phyloP scores from a whole-genome alignment of 53 echinoderm and acorn worm species.

The Luidia sarsii region DNA sequence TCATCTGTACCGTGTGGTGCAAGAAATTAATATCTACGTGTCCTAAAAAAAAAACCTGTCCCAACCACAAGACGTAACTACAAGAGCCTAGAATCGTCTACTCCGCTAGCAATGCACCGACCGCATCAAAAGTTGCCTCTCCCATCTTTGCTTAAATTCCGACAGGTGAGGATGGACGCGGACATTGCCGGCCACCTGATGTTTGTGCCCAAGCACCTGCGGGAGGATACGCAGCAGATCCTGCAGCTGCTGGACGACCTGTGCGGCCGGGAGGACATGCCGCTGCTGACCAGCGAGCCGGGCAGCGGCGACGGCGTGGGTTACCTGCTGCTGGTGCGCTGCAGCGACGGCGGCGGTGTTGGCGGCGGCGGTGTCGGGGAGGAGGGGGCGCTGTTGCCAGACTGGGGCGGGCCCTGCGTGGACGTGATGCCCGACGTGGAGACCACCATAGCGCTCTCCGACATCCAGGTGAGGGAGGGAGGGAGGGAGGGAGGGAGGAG shows the following conservation, averaged over 20 bases:
- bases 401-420: conserved; percentile 76
- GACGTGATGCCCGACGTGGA: conserved; percentile 81
- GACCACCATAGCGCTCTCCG: conserved; percentile 90
- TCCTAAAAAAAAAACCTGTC: too few species aligned
- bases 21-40: too few species aligned
- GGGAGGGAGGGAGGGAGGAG: not conserved
- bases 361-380: conserved; percentile 24
- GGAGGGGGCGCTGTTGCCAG: conserved; percentile 35
- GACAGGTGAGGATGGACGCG: conserved; percentile 55
- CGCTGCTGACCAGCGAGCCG: conserved; percentile 61
- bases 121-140: too few species aligned
- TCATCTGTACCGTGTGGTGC: too few species aligned
- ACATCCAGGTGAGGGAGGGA: conserved; percentile 79
- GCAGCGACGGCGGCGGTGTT: not conserved
- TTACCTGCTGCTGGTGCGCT: conserved; percentile 78
- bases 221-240: conserved; percentile 70
- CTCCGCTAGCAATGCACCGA: too few species aligned
- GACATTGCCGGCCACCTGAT: conserved; percentile 74
- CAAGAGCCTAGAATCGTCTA: too few species aligned
- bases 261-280: conserved; percentile 84
- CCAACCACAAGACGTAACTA: too few species aligned
- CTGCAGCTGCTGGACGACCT: conserved; percentile 87
- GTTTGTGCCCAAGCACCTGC: conserved; percentile 83
- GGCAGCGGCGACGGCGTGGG: conserved; percentile 58
- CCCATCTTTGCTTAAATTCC: too few species aligned